These are phyloP conservation scores for Tachina fera DNA, from an alignment of 2,888 invertebrate genomes.

Conservation along the genomic window DNA sequence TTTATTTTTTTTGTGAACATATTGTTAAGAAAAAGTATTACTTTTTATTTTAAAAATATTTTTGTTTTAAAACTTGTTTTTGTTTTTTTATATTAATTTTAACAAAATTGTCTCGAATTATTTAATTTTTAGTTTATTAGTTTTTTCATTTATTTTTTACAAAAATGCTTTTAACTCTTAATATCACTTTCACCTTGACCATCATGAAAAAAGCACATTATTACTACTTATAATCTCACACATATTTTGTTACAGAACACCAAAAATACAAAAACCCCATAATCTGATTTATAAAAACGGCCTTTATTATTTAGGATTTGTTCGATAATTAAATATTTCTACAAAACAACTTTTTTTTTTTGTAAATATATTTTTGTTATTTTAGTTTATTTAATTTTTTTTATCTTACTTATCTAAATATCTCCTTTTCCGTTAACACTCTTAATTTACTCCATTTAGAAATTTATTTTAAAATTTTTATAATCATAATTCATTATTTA, in stretches of 20 bases:
- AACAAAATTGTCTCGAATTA: slow-evolving; percentile 55
- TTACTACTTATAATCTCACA: slow-evolving; percentile 52
- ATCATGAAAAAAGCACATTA: slow-evolving; percentile 64
- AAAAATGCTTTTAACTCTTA: slow-evolving; percentile 64
- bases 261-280: slow-evolving; percentile 50
- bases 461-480: slow-evolving; percentile 49
- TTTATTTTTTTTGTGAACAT: slow-evolving; percentile 2
- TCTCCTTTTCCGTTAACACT: slow-evolving; percentile 18
- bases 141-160: slow-evolving; percentile 51
- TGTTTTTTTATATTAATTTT: slow-evolving; percentile 51
- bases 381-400: neutral
- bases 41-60: slow-evolving; percentile 19
- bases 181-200: slow-evolving; percentile 64
- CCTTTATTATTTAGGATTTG: slow-evolving; percentile 23
- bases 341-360: slow-evolving; percentile 10
- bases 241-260: slow-evolving; percentile 49
- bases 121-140: slow-evolving; percentile 36
- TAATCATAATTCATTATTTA: slow-evolving; percentile 71
- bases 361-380: slow-evolving; percentile 15
- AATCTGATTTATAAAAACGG: slow-evolving; percentile 35
- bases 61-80: slow-evolving; percentile 51
- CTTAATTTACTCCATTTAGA: slow-evolving; percentile 52
- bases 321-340: slow-evolving; percentile 22
- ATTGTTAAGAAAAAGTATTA: slow-evolving; percentile 7
- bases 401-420: neutral